Conservation (phyloP, 2,113 vertebrate species). For the Aleadryas rufinucha region DNA sequence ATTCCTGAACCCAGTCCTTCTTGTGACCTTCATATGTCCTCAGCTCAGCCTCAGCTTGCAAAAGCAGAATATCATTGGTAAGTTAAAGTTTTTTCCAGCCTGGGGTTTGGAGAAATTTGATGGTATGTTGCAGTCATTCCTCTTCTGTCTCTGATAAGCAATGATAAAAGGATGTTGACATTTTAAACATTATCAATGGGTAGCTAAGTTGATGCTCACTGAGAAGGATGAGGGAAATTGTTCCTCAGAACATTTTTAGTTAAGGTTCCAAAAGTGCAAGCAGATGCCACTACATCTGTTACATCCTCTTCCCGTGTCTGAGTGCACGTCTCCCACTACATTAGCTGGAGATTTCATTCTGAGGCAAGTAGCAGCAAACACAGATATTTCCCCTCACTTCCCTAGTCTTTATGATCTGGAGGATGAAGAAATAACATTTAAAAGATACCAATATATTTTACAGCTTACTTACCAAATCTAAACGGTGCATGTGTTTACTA, state of each 20-base stretch:
- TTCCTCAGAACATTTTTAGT: constrained; percentile 23
- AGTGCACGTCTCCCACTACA: accelerated
- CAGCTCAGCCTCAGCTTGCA: not conserved
- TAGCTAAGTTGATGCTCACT: not conserved
- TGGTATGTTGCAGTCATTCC: not conserved
- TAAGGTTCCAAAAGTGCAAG: constrained; percentile 24
- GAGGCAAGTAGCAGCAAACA: not conserved
- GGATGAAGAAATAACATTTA: not conserved
- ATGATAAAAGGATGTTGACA: not conserved
- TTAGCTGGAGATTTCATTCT: not conserved
- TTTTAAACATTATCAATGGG: constrained; percentile 12
- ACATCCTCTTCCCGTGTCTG: not conserved
- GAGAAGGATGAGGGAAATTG: not conserved
- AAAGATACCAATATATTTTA: not conserved
- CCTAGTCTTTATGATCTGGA: not conserved
- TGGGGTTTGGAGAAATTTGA: not conserved
- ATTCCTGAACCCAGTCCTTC: not conserved
- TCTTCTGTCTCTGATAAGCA: not conserved
- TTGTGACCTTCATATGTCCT: not conserved
- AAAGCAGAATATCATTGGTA: not conserved
- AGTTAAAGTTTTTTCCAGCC: not conserved
- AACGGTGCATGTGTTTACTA: not conserved
- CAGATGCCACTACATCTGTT: constrained; percentile 46
- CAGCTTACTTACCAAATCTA: not conserved
- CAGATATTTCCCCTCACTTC: not conserved